Conservation (phyloP, 2,113 vertebrate genomes). For the Corythoichthys intestinalis region DNA sequence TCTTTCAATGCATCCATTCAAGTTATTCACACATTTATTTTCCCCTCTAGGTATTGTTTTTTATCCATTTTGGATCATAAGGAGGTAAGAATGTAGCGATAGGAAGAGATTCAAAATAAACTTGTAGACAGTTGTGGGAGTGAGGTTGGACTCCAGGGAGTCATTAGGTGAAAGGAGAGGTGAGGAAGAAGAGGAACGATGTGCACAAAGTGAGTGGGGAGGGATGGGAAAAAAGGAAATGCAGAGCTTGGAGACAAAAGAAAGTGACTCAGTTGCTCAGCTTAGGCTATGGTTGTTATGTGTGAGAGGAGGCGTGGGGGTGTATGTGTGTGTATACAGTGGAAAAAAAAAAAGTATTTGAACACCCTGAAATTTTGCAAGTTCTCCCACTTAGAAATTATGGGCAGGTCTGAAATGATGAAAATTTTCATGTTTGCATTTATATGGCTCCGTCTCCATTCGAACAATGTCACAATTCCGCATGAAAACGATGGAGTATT, state of each 20-base stretch:
- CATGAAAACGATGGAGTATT: too few relatives aligned
- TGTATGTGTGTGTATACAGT: too few relatives aligned
- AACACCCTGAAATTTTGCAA: too few relatives aligned
- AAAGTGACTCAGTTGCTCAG: constrained; percentile 3
- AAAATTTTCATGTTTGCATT: too few relatives aligned
- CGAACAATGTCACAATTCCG: too few relatives aligned
- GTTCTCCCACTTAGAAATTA: too few relatives aligned
- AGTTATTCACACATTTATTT: not conserved
- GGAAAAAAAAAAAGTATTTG: too few relatives aligned
- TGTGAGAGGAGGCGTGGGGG: not conserved
- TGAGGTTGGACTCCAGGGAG: constrained; percentile 24
- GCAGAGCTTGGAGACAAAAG: not conserved
- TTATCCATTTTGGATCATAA: constrained; percentile 26
- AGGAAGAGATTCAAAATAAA: constrained; percentile 24
- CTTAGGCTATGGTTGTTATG: not conserved
- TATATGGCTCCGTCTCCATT: too few relatives aligned
- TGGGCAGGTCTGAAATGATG: too few relatives aligned
- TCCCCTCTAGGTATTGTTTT: not conserved
- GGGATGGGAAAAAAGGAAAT: not conserved
- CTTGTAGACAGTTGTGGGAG: constrained; percentile 7
- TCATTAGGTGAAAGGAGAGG: constrained; percentile 31
- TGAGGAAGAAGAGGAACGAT: constrained; percentile 25
- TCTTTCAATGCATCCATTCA: constrained; percentile 9
- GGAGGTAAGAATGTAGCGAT: constrained; percentile 17
- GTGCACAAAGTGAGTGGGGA: constrained; percentile 8